phyloP scores from a whole-genome alignment of 2,113 vertebrate genomes.

The Larimichthys crocea region DNA sequence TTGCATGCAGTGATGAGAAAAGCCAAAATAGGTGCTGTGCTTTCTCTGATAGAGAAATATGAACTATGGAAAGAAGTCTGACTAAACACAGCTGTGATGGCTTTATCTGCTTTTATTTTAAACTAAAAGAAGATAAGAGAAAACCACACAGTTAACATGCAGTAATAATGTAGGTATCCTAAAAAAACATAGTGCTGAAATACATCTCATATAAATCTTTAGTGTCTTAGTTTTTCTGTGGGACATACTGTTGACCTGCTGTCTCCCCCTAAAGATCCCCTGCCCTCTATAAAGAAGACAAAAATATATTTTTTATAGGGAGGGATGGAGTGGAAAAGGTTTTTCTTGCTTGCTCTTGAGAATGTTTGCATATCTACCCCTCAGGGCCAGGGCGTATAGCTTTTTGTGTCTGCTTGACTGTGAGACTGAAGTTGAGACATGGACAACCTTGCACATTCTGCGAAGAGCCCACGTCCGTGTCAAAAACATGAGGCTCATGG shows the following conservation, averaged over 20 bases:
- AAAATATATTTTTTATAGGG: background rate
- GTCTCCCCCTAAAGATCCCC: too few species aligned
- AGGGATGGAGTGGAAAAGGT: too few species aligned
- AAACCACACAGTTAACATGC: too few species aligned
- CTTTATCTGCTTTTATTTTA: background rate
- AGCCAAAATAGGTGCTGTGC: conserved; percentile 15
- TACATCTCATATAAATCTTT: too few species aligned
- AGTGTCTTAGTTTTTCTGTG: too few species aligned
- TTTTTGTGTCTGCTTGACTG: background rate
- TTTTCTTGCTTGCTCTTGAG: background rate
- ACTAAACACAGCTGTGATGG: background rate
- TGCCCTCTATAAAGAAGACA: background rate
- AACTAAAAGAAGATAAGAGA: background rate
- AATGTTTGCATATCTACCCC: background rate
- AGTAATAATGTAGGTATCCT: too few species aligned
- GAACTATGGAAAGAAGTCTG: background rate
- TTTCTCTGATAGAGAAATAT: background rate
- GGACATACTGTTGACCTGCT: too few species aligned
- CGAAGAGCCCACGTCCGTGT: background rate
- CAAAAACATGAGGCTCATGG: conserved; percentile 16
- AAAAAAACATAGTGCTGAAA: too few species aligned
- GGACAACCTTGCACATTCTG: conserved; percentile 7
- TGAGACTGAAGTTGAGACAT: background rate
- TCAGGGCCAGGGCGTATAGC: background rate
- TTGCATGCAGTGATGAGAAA: conserved; percentile 49